Percentiles rank a stretch among this genome's conserved stretches.
These are phyloP conservation scores for Aplysina aerophoba DNA, from an alignment of 37 sponge, comb jelly and placozoan species.

Conservation along the genomic window DNA sequence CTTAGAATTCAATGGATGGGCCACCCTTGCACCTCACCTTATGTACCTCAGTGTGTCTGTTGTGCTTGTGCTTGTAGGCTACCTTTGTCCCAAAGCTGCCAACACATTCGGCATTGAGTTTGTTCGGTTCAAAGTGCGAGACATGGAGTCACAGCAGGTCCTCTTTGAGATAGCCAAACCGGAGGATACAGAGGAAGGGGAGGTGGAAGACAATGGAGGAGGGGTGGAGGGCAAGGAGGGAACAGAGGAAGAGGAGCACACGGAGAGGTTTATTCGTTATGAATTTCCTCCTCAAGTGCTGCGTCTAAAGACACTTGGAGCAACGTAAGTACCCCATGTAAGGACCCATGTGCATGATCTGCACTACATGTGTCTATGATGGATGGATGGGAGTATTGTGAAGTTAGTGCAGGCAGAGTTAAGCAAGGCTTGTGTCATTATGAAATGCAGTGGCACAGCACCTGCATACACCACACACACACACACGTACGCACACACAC, in stretches of 20 bases:
- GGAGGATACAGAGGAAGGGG: slow-evolving; percentile 28
- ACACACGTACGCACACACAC: too few relatives aligned
- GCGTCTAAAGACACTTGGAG: slow-evolving; percentile 82
- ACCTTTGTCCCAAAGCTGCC: slow-evolving; percentile 80
- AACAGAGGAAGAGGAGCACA: slow-evolving; percentile 42
- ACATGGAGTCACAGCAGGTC: slow-evolving; percentile 72
- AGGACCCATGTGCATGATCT: too few relatives aligned
- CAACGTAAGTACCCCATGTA: slow-evolving; percentile 75
- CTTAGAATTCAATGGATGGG: too few relatives aligned
- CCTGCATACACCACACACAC: too few relatives aligned
- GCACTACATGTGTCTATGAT: too few relatives aligned
- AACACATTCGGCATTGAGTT: slow-evolving; percentile 87
- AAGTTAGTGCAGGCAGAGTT: too few relatives aligned
- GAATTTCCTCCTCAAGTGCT: slow-evolving; percentile 91
- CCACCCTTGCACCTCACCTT: too few relatives aligned
- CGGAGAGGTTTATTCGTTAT: slow-evolving; percentile 88
- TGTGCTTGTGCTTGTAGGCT: slow-evolving; percentile 56
- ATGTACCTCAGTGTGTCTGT: too few relatives aligned
- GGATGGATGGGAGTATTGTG: too few relatives aligned
- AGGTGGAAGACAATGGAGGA: background rate
- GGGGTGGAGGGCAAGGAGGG: slow-evolving; percentile 14
- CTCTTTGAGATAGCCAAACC: slow-evolving; percentile 90
- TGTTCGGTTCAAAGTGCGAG: slow-evolving; percentile 83
- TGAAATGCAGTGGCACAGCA: too few relatives aligned
- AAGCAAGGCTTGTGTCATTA: too few relatives aligned